Evolutionary conservation across 2,888 invertebrate genomes (phyloP), one percentile per base, ranked within the genome.

Genomic region (Archaeoteleia sp.): DNA sequence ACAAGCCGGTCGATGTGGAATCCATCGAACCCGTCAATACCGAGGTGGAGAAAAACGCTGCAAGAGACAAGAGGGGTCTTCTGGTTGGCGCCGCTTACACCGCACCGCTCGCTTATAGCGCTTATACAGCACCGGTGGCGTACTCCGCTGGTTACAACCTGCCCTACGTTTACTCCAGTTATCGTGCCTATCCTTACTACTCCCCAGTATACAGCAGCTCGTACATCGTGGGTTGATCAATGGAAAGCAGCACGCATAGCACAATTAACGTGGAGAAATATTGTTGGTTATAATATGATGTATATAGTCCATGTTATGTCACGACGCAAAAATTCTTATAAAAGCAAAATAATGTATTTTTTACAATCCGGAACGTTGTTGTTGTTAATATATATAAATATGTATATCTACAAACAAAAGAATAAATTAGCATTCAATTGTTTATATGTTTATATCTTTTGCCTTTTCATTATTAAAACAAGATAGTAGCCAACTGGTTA

Each of bases 51-150:
- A 46, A 70, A 9, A 55, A 71, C 20, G 67, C 45, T 1, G 40
- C 66, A 1, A 74, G 82, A 12, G 78, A 78, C 70, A 82, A 82
- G 63, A 75, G 82, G 51, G 78, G 80, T 6, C 8, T 77, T 2
- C 9, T 78, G 0, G 40, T 75, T n/a, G 51, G 69, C 1, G 25
- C 67, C 9, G 66, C 71, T 0, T 80, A 78, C 40, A 53, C 74
- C 9, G 55, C 79, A 1, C 79, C 79, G 0, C 76, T 80, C 42
- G 67, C 73, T 5, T 78, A 76, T 15, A 51, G 60, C 23, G 70
- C 70, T 1, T 77, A 77, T 46, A 53, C 67, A 6, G 23, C 74
- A 14, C 79, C 80, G 2, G 79, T 81, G 45, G 67, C 72, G 6
- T 78, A 76, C 55, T 62, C 74, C 34, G 67, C 60, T 4, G 63